Evolutionary conservation across 2,113 vertebrate genomes (phyloP).

Genomic region (Bothrops jararaca): DNA sequence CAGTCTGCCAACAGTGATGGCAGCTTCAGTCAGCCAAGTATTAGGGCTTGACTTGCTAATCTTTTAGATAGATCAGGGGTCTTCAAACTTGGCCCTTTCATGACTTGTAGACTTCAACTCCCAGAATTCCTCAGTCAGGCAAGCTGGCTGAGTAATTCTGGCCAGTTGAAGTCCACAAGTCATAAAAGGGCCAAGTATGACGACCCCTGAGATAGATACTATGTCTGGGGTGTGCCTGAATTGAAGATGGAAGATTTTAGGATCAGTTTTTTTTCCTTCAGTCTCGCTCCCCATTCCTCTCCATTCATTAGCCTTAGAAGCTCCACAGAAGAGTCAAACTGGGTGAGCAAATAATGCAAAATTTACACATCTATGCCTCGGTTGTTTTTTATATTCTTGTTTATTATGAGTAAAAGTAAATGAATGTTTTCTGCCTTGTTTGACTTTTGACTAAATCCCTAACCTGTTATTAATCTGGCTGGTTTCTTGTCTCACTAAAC

Average conservation of each 20-base stretch:
- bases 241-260: not conserved
- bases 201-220: not conserved
- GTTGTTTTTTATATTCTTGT: not conserved
- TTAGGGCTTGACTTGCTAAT: not conserved
- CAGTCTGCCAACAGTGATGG: not conserved
- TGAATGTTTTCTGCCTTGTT: not conserved
- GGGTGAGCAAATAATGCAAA: not conserved
- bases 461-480: not conserved
- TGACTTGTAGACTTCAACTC: no score
- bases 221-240: not conserved
- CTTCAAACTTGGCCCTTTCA: no score
- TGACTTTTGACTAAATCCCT: not conserved
- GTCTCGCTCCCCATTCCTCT: not conserved
- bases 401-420: not conserved
- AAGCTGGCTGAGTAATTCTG: no score
- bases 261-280: not conserved
- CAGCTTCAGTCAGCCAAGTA: not conserved
- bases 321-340: not conserved
- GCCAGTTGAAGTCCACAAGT: no score
- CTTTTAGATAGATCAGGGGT: not conserved
- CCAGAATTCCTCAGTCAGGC: no score
- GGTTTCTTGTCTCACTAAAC: not conserved
- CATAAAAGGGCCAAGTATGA: no score
- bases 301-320: not conserved
- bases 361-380: not conserved